Evolutionary conservation across 2,113 vertebrate genomes (phyloP).

Genomic region (Nannobrachium achirus): DNA sequence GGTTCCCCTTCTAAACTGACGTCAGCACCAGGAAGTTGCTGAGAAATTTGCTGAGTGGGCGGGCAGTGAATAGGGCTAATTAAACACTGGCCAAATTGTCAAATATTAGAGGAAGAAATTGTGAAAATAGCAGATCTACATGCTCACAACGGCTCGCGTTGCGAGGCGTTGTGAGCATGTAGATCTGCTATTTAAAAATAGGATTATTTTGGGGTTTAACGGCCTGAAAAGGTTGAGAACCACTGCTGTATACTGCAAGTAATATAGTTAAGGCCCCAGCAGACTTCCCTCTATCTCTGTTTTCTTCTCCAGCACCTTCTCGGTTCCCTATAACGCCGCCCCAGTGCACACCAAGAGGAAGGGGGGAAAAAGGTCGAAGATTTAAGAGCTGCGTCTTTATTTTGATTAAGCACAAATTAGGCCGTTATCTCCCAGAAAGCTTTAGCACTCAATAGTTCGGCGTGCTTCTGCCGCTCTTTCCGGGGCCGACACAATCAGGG

Average conservation of each 20-base stretch:
- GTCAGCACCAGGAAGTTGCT: no score
- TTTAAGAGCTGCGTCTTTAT: slow-evolving; percentile 50
- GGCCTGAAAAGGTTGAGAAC: no score
- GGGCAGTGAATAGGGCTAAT: no score
- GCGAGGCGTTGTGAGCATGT: no score
- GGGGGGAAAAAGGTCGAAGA: slow-evolving; percentile 11
- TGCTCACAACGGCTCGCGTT: no score
- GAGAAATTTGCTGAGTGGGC: no score
- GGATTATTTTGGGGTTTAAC: no score
- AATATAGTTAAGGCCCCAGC: slow-evolving; percentile 17
- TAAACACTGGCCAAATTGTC: no score
- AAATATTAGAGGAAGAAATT: not conserved
- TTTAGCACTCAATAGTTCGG: slow-evolving; percentile 65
- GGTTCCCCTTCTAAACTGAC: no score
- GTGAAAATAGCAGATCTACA: no score
- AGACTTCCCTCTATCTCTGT: not conserved
- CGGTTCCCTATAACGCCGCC: slow-evolving; percentile 14
- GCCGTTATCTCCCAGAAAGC: slow-evolving; percentile 69
- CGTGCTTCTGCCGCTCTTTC: slow-evolving; percentile 57
- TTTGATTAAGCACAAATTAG: slow-evolving; percentile 72
- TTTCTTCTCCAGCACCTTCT: slow-evolving; percentile 21
- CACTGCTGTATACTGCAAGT: no score
- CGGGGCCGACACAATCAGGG: slow-evolving; percentile 68
- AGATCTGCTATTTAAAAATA: no score
- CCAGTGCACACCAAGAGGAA: not conserved